Evolutionary conservation across 2,113 vertebrate genomes (phyloP).

Genomic region (Clinocottus analis): DNA sequence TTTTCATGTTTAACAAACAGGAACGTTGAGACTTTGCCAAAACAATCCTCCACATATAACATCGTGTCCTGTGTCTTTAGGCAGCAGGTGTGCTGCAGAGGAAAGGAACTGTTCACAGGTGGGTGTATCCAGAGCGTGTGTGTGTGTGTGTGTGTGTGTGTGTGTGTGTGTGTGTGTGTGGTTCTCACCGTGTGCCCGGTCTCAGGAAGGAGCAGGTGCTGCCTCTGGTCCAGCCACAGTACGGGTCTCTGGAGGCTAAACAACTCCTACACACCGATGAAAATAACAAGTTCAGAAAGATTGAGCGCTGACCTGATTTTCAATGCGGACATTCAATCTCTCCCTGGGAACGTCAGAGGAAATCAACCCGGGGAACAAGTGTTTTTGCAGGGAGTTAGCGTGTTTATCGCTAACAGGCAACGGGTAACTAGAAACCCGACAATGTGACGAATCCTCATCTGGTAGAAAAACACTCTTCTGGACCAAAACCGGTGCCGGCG

Average conservation of each 20-base stretch:
- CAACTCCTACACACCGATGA: constrained; percentile 85
- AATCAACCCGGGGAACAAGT: neutral
- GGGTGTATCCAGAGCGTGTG: neutral
- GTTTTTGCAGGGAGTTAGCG: neutral
- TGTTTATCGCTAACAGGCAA: neutral
- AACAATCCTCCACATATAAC: neutral
- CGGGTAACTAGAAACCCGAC: too few relatives aligned
- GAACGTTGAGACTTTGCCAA: neutral
- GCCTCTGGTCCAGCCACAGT: constrained; percentile 94
- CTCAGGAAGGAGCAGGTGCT: constrained; percentile 92
- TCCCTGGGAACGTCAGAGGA: neutral
- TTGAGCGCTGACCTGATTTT: constrained; percentile 16
- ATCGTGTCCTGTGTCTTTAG: neutral
- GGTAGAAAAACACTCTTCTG: neutral
- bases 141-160: constrained; percentile 9
- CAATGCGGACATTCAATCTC: neutral
- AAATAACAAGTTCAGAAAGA: constrained; percentile 15
- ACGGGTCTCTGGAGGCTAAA: constrained; percentile 92
- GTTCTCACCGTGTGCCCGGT: constrained; percentile 89
- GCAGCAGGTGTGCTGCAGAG: constrained; percentile 16
- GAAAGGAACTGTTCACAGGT: constrained; percentile 1
- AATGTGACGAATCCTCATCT: constrained; percentile 9
- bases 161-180: constrained; percentile 1
- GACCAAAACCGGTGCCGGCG: neutral
- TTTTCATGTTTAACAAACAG: neutral